Evolutionary conservation across 2,797 vertebrate genomes (phyloP), one percentile per base, ranked within the genome.

Genomic region (Tenualosa thibaudeaui): DNA sequence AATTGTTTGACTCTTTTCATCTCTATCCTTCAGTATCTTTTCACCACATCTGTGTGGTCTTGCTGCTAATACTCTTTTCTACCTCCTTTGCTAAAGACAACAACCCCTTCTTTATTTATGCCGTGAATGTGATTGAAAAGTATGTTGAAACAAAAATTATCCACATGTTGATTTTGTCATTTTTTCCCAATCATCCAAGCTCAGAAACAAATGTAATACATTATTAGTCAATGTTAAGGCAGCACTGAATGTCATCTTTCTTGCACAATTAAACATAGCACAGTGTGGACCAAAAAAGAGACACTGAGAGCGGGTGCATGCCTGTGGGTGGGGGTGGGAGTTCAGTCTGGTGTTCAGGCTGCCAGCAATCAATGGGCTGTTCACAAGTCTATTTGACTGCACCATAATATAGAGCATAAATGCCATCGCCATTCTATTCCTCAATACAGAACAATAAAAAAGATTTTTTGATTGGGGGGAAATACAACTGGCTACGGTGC

Each of bases 41-140:
- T 89, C 90, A 84, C 89, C 90, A 88, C 92, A 94, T 93, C 93
- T 94, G 92, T 89, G 90, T 90, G 90, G 89, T 91, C 89, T 87
- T 89, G 92, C 93, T 24, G n/a, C 7, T 9, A 9, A 62, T 9
- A 62, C 58, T 24, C 22, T 24, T 8, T 62, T 62, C 22, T 24
- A 0, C 58, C 58, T 62, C 2, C 58, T 9, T 24, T 62, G 58
- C 22, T 62, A 10, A 24, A 24, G 22, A 24, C n/a, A 62, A 62
- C 7, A 62, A 62, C 22, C 58, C 17, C 54, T 56, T 56, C 19
- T 8, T 5, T 49, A 49, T 62, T 62, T 62, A 62, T 49, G 46
- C 7, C 0, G 46, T 49, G 15, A 24, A 62, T 9, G 58, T 24
- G n/a, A 24, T 62, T 9, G 58, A n/a, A 19, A n/a, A 6, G 19